Evolutionary conservation across 1,140 invertebrate species (phyloP).

Genomic region (Dolichoris vasculosae): DNA sequence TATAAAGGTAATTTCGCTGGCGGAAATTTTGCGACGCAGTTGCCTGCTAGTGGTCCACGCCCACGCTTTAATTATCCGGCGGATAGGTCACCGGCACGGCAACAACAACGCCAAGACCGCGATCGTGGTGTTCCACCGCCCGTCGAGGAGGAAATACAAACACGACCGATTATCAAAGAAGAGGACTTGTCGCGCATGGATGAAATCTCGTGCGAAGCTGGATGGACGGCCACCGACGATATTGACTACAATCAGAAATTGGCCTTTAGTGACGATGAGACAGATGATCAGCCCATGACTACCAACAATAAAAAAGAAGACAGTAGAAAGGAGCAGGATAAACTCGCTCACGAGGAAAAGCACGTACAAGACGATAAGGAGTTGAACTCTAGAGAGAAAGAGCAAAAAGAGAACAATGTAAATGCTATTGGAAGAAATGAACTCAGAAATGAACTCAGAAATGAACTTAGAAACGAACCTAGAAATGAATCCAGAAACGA

Average conservation of each 20-base stretch:
- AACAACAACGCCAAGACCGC: conserved; percentile 25
- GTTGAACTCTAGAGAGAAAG: conserved; percentile 28
- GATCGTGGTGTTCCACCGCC: conserved; percentile 24
- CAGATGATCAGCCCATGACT: conserved; percentile 60
- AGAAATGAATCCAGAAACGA: too few species aligned
- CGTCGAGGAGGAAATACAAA: conserved; percentile 70
- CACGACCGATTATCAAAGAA: conserved; percentile 91
- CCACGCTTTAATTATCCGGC: conserved; percentile 72
- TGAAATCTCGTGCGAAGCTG: conserved; percentile 90
- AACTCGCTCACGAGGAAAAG: conserved; percentile 30
- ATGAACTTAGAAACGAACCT: conserved; percentile 59
- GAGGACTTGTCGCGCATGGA: conserved; percentile 94
- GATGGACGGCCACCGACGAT: conserved; percentile 93
- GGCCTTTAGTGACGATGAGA: conserved; percentile 94
- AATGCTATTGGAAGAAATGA: conserved; percentile 50
- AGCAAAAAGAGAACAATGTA: conserved; percentile 28
- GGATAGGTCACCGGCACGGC: not conserved
- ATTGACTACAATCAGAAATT: conserved; percentile 97
- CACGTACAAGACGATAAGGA: conserved; percentile 44
- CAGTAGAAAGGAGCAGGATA: conserved; percentile 39
- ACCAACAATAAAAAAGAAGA: conserved; percentile 63
- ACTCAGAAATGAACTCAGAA: conserved; percentile 56
- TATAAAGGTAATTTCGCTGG: conserved; percentile 72
- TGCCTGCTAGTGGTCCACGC: conserved; percentile 68
- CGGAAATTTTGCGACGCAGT: conserved; percentile 68